These are phyloP conservation scores for Drosophila mayri DNA, from an alignment of 1,140 invertebrate genomes.

Conservation along the genomic window DNA sequence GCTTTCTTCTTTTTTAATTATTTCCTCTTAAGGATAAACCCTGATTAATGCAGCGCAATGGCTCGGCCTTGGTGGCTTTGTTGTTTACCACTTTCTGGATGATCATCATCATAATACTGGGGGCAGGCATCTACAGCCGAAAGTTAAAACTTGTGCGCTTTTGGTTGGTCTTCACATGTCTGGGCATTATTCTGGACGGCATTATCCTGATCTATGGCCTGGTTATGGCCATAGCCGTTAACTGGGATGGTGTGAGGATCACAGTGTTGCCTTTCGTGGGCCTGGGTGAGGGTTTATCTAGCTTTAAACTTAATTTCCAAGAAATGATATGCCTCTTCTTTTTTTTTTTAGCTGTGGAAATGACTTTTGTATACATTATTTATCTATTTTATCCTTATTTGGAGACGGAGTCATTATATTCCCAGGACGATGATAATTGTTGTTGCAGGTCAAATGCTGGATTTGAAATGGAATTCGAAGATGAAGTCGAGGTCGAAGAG, in stretches of 20 bases:
- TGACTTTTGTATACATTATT: constrained; percentile 71
- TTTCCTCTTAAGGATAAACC: background rate
- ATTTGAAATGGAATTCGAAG: background rate
- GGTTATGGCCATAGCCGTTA: constrained; percentile 51
- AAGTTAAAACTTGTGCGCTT: constrained; percentile 43
- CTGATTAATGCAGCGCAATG: constrained; percentile 29
- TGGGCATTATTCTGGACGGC: constrained; percentile 62
- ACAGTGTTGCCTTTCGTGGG: constrained; percentile 63
- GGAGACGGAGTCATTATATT: constrained; percentile 16
- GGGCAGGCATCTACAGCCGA: constrained; percentile 42
- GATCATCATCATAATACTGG: constrained; percentile 42
- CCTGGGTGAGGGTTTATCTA: constrained; percentile 33
- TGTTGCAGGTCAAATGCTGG: background rate
- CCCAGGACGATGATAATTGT: background rate
- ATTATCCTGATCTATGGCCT: constrained; percentile 62
- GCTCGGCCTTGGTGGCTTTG: constrained; percentile 50
- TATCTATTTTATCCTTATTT: constrained; percentile 53
- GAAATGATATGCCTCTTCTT: too few relatives aligned
- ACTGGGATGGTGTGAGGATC: constrained; percentile 65
- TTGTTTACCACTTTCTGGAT: constrained; percentile 63
- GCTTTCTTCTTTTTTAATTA: background rate
- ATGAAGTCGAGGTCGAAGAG: constrained; percentile 1
- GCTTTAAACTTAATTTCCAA: too few relatives aligned
- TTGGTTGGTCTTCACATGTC: constrained; percentile 66
- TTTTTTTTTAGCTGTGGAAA: constrained; percentile 57